Conservation (phyloP, 2,113 vertebrate genomes). For the Poeciliopsis retropinna region DNA sequence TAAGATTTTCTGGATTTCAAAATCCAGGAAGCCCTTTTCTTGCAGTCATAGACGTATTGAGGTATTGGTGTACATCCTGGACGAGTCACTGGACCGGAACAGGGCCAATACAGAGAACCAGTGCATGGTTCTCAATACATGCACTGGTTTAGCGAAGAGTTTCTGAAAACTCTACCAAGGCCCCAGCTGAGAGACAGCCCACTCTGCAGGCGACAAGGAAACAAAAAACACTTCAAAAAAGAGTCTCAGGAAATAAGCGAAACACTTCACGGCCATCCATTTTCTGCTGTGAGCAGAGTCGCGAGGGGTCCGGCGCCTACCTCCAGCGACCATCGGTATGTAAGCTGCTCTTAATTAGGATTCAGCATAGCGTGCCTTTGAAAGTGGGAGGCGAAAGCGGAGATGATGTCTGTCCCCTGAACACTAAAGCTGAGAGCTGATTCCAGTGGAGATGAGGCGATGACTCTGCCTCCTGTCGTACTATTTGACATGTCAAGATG, state of each 20-base stretch:
- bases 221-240: neutral
- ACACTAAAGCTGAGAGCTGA: neutral
- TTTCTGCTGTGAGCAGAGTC: neutral
- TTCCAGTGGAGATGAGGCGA: neutral
- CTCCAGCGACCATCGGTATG: neutral
- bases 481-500: slow-evolving; percentile 12
- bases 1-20: neutral
- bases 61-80: no score
- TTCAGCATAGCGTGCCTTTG: neutral
- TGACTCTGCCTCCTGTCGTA: neutral
- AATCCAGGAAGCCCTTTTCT: neutral
- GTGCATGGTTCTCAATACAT: no score
- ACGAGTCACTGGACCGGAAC: neutral
- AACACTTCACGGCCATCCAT: neutral
- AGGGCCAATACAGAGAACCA: neutral
- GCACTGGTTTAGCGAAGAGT: neutral
- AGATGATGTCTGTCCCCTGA: neutral
- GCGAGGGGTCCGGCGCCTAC: neutral
- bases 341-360: neutral
- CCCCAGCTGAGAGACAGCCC: neutral
- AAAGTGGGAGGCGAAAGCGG: neutral
- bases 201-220: neutral
- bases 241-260: neutral
- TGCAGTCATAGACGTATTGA: neutral
- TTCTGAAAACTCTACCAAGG: neutral